Conservation (phyloP, 2,113 vertebrate genomes). For the Heterochromis multidens region DNA sequence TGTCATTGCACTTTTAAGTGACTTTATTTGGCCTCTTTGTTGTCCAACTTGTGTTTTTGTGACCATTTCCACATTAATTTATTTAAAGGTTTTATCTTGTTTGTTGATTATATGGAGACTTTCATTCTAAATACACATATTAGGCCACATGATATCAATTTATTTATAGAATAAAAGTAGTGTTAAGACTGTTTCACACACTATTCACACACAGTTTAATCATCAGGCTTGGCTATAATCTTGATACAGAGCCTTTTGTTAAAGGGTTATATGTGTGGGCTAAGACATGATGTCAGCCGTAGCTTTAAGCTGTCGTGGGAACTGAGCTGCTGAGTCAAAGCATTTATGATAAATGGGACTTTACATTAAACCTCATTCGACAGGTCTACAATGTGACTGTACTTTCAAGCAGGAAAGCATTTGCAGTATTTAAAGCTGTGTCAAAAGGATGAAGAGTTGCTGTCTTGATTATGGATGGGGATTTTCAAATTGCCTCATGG, state of each 20-base stretch:
- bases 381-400: not conserved
- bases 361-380: not conserved
- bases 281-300: constrained; percentile 15
- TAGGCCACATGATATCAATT: not conserved
- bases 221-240: not conserved
- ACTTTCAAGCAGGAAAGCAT: not conserved
- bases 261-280: not conserved
- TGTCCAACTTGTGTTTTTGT: not conserved
- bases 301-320: constrained; percentile 20
- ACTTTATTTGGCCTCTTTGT: not conserved
- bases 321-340: not conserved
- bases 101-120: not conserved
- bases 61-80: not conserved
- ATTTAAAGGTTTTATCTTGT: not conserved
- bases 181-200: not conserved
- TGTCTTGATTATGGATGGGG: not conserved
- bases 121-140: rapidly evolving
- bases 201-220: not conserved
- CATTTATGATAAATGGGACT: not conserved
- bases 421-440: not conserved
- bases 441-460: not conserved
- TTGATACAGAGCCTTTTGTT: constrained; percentile 15
- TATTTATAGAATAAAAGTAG: not conserved
- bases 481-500: not conserved
- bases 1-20: not conserved